phyloP scores from a whole-genome alignment of 2,113 vertebrate genomes.

The Burhinus oedicnemus region DNA sequence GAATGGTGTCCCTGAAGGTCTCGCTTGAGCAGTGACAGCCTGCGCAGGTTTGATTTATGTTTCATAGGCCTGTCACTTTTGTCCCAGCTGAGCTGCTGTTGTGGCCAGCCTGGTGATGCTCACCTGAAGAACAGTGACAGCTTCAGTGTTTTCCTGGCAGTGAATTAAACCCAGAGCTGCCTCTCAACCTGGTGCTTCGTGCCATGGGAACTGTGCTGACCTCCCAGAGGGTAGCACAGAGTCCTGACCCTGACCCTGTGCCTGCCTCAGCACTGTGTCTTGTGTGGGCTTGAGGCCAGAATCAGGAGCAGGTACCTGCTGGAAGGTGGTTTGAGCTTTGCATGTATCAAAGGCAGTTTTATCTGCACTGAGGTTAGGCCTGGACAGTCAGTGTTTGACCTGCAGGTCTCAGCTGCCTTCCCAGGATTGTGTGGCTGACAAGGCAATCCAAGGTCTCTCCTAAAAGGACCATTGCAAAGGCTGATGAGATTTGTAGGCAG shows the following conservation, averaged over 20 bases:
- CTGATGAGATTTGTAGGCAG: background rate
- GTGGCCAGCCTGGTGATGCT: background rate
- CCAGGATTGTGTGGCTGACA: background rate
- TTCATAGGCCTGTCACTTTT: background rate
- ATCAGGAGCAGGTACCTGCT: background rate
- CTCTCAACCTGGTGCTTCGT: background rate
- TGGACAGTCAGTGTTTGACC: background rate
- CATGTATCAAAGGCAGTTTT: background rate
- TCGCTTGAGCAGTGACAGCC: background rate
- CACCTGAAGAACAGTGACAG: background rate
- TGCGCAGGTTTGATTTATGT: background rate
- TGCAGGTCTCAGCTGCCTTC: background rate
- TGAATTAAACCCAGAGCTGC: background rate
- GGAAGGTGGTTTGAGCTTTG: background rate
- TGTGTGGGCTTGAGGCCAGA: background rate
- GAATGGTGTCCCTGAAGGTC: background rate
- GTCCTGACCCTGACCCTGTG: background rate
- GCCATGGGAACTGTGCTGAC: background rate
- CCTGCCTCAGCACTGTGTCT: background rate
- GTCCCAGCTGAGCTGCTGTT: background rate
- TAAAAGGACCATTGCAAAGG: background rate
- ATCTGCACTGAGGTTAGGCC: background rate
- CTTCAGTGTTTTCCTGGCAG: background rate
- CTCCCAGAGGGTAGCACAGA: background rate
- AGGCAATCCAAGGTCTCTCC: background rate